Evolutionary conservation across 2,113 vertebrate species (phyloP).

Genomic region (Prionailurus bengalensis): DNA sequence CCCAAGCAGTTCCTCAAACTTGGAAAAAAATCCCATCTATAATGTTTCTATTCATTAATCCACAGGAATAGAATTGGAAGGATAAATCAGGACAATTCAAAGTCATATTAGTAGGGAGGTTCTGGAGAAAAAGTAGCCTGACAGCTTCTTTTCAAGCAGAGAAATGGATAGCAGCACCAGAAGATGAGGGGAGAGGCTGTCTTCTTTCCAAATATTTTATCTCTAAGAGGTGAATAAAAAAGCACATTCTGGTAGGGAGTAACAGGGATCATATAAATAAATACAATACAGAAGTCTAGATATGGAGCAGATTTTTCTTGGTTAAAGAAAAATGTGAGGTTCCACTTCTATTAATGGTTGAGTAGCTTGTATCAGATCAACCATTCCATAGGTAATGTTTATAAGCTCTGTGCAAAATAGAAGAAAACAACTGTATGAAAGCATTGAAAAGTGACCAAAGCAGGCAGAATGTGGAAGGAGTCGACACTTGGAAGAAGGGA

Average conservation of each 20-base stretch:
- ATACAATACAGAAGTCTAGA: background rate
- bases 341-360: background rate
- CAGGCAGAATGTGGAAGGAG: background rate
- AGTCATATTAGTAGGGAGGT: background rate
- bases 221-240: background rate
- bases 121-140: background rate
- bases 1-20: constrained; percentile 43
- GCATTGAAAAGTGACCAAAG: constrained; percentile 31
- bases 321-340: background rate
- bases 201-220: constrained; percentile 1
- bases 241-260: background rate
- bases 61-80: constrained; percentile 28
- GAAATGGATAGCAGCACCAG: background rate
- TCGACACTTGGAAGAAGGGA: background rate
- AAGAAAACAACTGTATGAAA: background rate
- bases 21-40: background rate
- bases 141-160: background rate
- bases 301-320: constrained; percentile 14
- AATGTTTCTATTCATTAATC: constrained; percentile 20
- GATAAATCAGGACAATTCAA: background rate
- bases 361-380: background rate
- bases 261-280: background rate
- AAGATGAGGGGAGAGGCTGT: background rate
- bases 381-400: background rate
- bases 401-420: background rate